Evolutionary conservation across 2,888 invertebrate species (phyloP).

Genomic region (Anarsia innoxiella): DNA sequence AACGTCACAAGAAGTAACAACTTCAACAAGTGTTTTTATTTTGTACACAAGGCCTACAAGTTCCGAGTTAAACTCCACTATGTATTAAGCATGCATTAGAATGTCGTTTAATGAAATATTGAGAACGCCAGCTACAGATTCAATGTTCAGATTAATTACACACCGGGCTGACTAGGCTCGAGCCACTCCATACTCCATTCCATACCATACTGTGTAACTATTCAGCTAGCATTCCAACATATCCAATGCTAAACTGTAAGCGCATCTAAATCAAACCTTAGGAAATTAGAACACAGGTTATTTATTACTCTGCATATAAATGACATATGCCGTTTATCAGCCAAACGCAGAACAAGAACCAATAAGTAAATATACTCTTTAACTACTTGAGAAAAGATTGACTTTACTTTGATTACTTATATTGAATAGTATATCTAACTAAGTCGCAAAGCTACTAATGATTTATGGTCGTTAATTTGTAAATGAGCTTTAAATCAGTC

Average conservation of each 20-base stretch:
- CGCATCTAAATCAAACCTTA: conserved; percentile 41
- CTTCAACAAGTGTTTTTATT: too few relatives aligned
- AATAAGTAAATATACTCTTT: conserved; percentile 22
- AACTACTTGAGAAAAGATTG: conserved; percentile 41
- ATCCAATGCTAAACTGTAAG: too few relatives aligned
- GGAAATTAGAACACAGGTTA: conserved; percentile 36
- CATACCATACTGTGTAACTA: conserved; percentile 19
- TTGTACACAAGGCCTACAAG: too few relatives aligned
- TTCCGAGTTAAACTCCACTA: too few relatives aligned
- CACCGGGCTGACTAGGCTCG: conserved; percentile 32
- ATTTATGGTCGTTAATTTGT: conserved; percentile 42
- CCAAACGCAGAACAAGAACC: conserved; percentile 41
- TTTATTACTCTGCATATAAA: conserved; percentile 46
- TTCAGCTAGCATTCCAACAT: conserved; percentile 53
- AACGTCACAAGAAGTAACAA: too few relatives aligned
- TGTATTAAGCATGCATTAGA: too few relatives aligned
- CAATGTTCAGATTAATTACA: conserved; percentile 61
- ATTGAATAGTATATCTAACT: too few relatives aligned
- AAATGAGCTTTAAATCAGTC: conserved; percentile 42
- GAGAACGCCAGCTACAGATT: conserved; percentile 36
- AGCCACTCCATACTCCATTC: conserved; percentile 18
- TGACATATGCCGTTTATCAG: conserved; percentile 44
- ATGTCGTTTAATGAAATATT: conserved; percentile 5
- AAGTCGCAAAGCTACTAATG: too few relatives aligned
- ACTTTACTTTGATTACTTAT: conserved; percentile 34